These are phyloP conservation scores for Loripinus fragilis DNA, from an alignment of 2,888 invertebrate genomes.

Conservation along the genomic window DNA sequence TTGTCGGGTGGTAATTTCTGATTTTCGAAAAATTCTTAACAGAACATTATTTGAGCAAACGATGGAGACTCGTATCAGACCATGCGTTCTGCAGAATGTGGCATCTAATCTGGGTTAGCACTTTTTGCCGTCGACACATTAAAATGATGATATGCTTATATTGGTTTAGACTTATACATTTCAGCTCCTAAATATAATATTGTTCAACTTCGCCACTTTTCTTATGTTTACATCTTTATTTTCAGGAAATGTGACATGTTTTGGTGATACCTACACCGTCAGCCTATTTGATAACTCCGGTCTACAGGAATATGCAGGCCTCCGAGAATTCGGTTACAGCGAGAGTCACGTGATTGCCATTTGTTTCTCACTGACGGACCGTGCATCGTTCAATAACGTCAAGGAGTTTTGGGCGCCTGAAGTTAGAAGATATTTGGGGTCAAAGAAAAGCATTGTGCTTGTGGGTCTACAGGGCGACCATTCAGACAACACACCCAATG, in stretches of 20 bases:
- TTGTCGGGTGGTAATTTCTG: too few relatives aligned
- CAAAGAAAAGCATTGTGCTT: slow-evolving; percentile 66
- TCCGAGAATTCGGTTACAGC: slow-evolving; percentile 71
- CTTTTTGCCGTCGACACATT: too few relatives aligned
- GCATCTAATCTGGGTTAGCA: too few relatives aligned
- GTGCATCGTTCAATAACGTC: slow-evolving; percentile 68
- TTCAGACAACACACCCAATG: slow-evolving; percentile 16
- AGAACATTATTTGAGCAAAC: too few relatives aligned
- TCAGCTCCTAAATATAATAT: too few relatives aligned
- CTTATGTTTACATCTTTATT: neutral
- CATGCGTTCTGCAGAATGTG: too few relatives aligned
- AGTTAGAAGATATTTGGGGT: slow-evolving; percentile 62
- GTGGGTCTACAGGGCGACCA: slow-evolving; percentile 72
- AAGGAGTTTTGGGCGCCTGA: slow-evolving; percentile 72
- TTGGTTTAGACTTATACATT: too few relatives aligned
- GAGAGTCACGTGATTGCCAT: slow-evolving; percentile 72
- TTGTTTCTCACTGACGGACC: slow-evolving; percentile 72
- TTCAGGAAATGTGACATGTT: neutral
- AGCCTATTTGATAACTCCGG: slow-evolving; percentile 76
- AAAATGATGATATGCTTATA: too few relatives aligned
- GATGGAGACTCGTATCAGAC: too few relatives aligned
- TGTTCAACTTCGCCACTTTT: too few relatives aligned
- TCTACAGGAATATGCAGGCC: slow-evolving; percentile 67
- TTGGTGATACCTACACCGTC: slow-evolving; percentile 57
- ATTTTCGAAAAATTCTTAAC: too few relatives aligned